Evolutionary conservation across 2,888 invertebrate species (phyloP).

Genomic region (Andrena praecox): DNA sequence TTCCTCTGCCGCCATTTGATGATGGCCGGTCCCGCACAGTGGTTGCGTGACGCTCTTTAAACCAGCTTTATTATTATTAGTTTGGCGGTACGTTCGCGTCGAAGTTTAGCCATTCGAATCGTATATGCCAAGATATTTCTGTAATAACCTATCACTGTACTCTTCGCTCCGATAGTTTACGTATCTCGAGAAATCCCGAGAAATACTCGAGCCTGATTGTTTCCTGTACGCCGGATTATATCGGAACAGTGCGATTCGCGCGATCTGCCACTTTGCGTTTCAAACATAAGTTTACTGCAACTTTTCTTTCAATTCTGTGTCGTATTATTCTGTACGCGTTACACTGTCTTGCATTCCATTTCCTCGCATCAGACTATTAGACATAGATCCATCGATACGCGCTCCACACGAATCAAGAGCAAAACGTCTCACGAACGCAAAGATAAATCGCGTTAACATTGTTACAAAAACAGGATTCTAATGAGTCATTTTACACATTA

Average conservation of each 20-base stretch:
- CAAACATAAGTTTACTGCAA: neutral
- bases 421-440: conserved; percentile 15
- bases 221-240: conserved; percentile 18
- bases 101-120: conserved; percentile 7
- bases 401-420: neutral
- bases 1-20: conserved; percentile 66
- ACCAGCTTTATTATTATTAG: conserved; percentile 22
- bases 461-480: neutral
- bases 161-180: conserved; percentile 9
- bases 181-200: neutral
- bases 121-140: neutral
- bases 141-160: neutral
- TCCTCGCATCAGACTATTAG: neutral
- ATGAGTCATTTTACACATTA: neutral
- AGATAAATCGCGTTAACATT: neutral
- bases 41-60: conserved; percentile 35
- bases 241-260: conserved; percentile 11
- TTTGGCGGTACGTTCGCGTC: conserved; percentile 10
- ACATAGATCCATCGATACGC: neutral
- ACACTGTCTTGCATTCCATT: neutral
- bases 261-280: neutral
- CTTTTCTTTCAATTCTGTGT: neutral
- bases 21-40: conserved; percentile 66
- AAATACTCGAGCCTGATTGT: conserved; percentile 18
- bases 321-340: neutral